phyloP scores from a whole-genome alignment of 2,113 vertebrate genomes.

The Nanorana parkeri region DNA sequence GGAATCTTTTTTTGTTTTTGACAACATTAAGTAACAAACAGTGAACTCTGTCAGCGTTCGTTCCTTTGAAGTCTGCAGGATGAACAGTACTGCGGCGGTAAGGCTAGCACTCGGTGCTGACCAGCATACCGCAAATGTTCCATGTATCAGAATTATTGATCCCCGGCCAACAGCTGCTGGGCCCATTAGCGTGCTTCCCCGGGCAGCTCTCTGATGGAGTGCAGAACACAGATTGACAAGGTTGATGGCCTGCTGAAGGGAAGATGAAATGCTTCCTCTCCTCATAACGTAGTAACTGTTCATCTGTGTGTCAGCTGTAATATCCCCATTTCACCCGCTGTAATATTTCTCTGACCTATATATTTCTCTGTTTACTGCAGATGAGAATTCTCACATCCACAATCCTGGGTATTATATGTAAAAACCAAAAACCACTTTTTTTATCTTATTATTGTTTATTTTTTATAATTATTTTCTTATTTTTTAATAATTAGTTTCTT shows the following conservation, averaged over 20 bases:
- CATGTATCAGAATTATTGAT: slow-evolving; percentile 12
- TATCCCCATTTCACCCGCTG: slow-evolving; percentile 27
- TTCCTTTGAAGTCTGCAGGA: background rate
- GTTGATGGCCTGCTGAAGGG: background rate
- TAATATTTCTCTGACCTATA: background rate
- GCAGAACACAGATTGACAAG: background rate
- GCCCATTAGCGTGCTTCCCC: background rate
- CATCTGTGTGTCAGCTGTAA: background rate
- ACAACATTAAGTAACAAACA: too few relatives aligned
- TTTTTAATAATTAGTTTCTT: too few relatives aligned
- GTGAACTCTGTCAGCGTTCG: too few relatives aligned
- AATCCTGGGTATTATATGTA: too few relatives aligned
- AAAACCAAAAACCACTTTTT: too few relatives aligned
- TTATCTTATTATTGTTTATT: too few relatives aligned
- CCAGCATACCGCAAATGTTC: background rate
- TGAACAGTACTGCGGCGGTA: background rate
- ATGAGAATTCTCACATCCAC: too few relatives aligned
- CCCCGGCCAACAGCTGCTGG: background rate
- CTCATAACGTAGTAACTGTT: slow-evolving; percentile 23
- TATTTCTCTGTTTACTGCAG: background rate
- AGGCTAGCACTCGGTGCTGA: background rate
- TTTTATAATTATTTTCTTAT: too few relatives aligned
- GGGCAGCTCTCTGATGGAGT: background rate
- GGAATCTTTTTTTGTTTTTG: too few relatives aligned
- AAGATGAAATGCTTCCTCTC: slow-evolving; percentile 31